phyloP scores from a whole-genome alignment of 1,140 invertebrate genomes.

The Musca domestica region DNA sequence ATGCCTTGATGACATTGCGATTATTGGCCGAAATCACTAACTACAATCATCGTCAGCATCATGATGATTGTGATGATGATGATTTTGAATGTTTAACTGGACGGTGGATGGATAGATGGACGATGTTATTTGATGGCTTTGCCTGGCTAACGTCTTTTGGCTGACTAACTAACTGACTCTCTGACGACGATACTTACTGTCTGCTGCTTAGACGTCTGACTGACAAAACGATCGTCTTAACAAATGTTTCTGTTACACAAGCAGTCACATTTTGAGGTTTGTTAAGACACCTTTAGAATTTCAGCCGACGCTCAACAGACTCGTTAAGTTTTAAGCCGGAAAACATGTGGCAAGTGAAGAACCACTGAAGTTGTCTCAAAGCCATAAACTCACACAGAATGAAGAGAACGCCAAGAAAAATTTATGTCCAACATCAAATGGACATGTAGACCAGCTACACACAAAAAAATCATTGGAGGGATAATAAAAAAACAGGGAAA shows the following conservation, averaged over 20 bases:
- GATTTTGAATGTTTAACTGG: too few relatives aligned
- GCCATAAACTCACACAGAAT: neutral
- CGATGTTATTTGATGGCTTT: too few relatives aligned
- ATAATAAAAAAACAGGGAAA: neutral
- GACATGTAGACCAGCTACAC: neutral
- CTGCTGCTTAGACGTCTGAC: neutral
- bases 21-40: slow-evolving; percentile 1
- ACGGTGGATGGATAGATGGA: too few relatives aligned
- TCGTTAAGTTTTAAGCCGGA: neutral
- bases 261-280: neutral
- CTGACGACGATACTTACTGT: too few relatives aligned
- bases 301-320: neutral
- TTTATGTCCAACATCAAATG: too few relatives aligned
- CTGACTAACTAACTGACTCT: too few relatives aligned
- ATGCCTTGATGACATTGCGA: slow-evolving; percentile 14
- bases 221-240: slow-evolving; percentile 16
- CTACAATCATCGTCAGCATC: too few relatives aligned
- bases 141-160: too few relatives aligned
- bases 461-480: neutral
- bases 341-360: neutral
- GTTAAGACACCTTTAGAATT: neutral
- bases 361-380: neutral
- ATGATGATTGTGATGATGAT: too few relatives aligned
- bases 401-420: neutral
- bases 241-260: slow-evolving; percentile 6